Evolutionary conservation across 2,797 vertebrate species (phyloP).

Genomic region (Rhinatrema bivittatum): DNA sequence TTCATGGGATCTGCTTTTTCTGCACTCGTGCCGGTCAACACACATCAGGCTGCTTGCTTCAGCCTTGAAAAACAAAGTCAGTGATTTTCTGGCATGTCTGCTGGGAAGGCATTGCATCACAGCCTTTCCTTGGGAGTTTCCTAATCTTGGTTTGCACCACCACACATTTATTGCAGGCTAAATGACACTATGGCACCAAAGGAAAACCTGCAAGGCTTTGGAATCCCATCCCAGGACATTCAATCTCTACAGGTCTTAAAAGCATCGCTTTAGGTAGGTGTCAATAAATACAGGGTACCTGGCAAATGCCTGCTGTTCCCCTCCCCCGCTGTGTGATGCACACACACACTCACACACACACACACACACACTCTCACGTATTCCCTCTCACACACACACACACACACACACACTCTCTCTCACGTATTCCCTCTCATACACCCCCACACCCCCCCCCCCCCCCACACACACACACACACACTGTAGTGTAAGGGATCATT

Average conservation of each 20-base stretch:
- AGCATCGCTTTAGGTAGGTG: conserved; percentile 45
- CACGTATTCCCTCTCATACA: too few species aligned
- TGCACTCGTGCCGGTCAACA: fast-evolving
- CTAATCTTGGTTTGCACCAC: conserved; percentile 21
- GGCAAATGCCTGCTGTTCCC: conserved; percentile 46
- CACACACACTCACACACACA: conserved; percentile 35
- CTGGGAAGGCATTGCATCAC: conserved; percentile 9
- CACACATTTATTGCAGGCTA: conserved; percentile 38
- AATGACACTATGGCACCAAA: conserved; percentile 1
- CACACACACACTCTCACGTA: too few species aligned
- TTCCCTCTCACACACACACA: too few species aligned
- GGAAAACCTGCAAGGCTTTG: neutral
- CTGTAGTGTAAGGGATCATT: too few species aligned
- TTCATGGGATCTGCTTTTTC: neutral
- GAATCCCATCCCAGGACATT: conserved; percentile 29
- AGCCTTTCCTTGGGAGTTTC: conserved; percentile 25
- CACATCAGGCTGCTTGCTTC: neutral
- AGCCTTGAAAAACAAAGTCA: conserved; percentile 1
- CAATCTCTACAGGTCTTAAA: conserved; percentile 19
- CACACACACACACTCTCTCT: too few species aligned
- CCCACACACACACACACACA: conserved; percentile 33
- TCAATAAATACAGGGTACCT: conserved; percentile 39
- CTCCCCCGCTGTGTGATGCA: conserved; percentile 33
- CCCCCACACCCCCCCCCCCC: too few species aligned
- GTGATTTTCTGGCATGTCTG: neutral